Evolutionary conservation across 2,797 vertebrate genomes (phyloP).

Genomic region (Gila robusta): DNA sequence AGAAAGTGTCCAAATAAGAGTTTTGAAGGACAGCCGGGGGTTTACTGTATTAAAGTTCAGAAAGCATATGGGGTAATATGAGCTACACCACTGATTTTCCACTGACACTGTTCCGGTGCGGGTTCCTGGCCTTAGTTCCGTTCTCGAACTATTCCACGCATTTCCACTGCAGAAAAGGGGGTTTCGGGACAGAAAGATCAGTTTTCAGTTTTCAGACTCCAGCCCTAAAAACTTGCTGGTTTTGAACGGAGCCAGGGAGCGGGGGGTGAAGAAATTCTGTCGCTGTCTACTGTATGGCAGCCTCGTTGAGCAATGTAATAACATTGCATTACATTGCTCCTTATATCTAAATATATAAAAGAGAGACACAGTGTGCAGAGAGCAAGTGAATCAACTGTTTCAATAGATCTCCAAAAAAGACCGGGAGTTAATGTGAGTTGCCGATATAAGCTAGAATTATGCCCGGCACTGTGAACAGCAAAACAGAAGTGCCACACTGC

Average conservation of each 20-base stretch:
- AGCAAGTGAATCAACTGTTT: background rate
- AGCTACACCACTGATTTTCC: background rate
- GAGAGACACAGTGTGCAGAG: background rate
- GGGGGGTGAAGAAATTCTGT: too few species aligned
- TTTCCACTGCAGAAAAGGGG: too few species aligned
- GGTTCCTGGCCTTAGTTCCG: background rate
- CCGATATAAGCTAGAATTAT: too few species aligned
- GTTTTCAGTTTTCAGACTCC: too few species aligned
- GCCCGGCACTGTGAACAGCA: background rate
- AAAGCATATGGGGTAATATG: background rate
- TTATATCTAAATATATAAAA: background rate
- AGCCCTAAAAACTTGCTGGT: too few species aligned
- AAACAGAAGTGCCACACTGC: background rate
- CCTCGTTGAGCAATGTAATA: background rate
- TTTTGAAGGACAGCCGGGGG: background rate
- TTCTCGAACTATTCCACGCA: background rate
- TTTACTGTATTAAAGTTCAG: background rate
- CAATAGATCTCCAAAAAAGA: too few species aligned
- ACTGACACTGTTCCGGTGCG: background rate
- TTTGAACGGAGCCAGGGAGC: too few species aligned
- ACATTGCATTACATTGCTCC: background rate
- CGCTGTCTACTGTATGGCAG: too few species aligned
- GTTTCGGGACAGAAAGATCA: too few species aligned
- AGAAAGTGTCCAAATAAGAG: background rate
- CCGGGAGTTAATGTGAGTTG: too few species aligned